A percentile compares a stretch with the other conserved stretches of the same genome.
These are phyloP conservation scores for Rhinichthys osculus DNA, from an alignment of 2,797 vertebrate species.

Conservation along the genomic window DNA sequence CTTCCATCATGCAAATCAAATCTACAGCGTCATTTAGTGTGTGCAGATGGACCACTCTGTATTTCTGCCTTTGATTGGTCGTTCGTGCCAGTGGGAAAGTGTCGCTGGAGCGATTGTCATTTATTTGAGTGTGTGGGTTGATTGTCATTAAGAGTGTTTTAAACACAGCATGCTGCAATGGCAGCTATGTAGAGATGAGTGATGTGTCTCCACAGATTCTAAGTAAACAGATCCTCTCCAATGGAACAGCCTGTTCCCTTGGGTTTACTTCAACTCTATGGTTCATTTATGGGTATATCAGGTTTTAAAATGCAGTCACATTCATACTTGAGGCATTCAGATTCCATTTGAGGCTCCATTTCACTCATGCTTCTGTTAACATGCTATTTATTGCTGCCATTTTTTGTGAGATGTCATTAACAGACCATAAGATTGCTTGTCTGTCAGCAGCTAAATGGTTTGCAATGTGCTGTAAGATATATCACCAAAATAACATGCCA, in stretches of 20 bases:
- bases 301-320: conserved; percentile 57
- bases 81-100: neutral
- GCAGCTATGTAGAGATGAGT: conserved; percentile 61
- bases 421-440: conserved; percentile 15
- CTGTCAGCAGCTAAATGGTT: conserved; percentile 22
- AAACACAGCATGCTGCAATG: conserved; percentile 50
- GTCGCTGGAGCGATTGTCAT: conserved; percentile 14
- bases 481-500: conserved; percentile 8
- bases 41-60: neutral
- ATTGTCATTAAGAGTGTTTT: conserved; percentile 34
- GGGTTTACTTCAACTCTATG: conserved; percentile 52
- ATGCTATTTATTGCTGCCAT: conserved; percentile 27
- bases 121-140: conserved; percentile 35
- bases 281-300: conserved; percentile 63
- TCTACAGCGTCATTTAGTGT: neutral
- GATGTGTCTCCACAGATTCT: conserved; percentile 52
- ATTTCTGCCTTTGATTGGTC: neutral
- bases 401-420: conserved; percentile 38
- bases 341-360: conserved; percentile 26
- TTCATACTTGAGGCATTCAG: conserved; percentile 61
- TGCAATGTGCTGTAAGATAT: conserved; percentile 27
- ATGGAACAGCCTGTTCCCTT: conserved; percentile 55
- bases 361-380: conserved; percentile 26
- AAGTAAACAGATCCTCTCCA: conserved; percentile 62
- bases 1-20: conserved; percentile 31